Conservation (phyloP, 2,797 vertebrate genomes). For the Falco biarmicus region DNA sequence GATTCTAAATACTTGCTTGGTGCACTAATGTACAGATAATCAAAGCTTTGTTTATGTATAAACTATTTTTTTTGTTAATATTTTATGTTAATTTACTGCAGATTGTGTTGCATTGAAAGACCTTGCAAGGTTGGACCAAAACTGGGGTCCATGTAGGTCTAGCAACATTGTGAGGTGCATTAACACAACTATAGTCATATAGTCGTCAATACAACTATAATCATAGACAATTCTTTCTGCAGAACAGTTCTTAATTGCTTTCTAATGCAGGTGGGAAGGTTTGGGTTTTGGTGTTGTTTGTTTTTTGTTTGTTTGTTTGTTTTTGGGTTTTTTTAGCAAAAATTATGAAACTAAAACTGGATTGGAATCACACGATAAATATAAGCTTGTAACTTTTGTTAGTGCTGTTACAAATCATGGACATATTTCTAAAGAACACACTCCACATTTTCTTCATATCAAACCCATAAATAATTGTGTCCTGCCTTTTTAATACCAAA, state of each 20-base stretch:
- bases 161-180: neutral
- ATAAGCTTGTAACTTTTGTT: neutral
- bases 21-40: neutral
- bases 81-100: neutral
- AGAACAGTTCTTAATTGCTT: neutral
- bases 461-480: neutral
- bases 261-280: neutral
- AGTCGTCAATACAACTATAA: neutral
- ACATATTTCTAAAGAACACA: neutral
- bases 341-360: neutral
- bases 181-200: neutral
- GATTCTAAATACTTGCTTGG: neutral
- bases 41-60: neutral
- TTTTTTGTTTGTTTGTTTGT: neutral
- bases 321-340: neutral
- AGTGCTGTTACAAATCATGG: neutral
- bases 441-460: neutral
- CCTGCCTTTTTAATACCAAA: neutral
- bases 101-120: neutral
- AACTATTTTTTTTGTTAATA: neutral
- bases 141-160: neutral
- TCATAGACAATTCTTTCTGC: neutral
- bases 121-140: neutral
- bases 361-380: neutral
- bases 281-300: neutral